Evolutionary conservation across 2,888 invertebrate species (phyloP), one percentile per base, ranked within the genome.

Genomic region (Drosophila longiperda): DNA sequence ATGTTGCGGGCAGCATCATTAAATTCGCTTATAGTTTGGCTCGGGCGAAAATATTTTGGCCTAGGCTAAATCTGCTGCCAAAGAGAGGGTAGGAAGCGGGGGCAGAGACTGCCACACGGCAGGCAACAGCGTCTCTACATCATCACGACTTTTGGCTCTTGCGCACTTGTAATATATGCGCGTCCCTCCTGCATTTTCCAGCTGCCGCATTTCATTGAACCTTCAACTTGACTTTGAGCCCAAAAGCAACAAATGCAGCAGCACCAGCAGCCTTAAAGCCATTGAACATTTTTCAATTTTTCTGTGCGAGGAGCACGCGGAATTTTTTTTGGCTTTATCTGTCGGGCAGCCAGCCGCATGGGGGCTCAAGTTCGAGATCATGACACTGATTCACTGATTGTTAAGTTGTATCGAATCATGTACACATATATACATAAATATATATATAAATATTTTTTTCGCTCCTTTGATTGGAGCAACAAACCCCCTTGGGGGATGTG

Each of bases 201-300:
- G 79, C 77, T 79, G 83, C 81, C 80, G 89, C 87, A 86, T 86
- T 89, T 86, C 79, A 83, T 83, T 90, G 89, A 91, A 91, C 91
- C 91, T 91, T 91, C 88, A 91, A 91, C 91, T 91, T 91, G 91
- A 91, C 91, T 91, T 91, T 89, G 83, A 78, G 75, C 65, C 65
- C 69, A 66, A 65, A 64, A 77, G 52, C 66, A 75, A 55, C 32
- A 50, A 26, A 20, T 64, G 62, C 50, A n/a, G n/a, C n/a, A 50
- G 23, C 53, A 29, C 32, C 73, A 73, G 55, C 72, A 71, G 64
- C 69, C 59, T 69, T 79, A 78, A 68, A 68, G 42, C 73, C 78
- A 72, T 77, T 75, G 72, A 72, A 67, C 73, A 67, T 75, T 86
- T 86, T 85, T 89, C 89, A 89, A 85, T 89, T 85, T 88, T 64